Percentiles rank a stretch among this genome's conserved stretches.
phyloP scores from a whole-genome alignment of 2,113 vertebrate genomes.

The Phrynocephalus versicolor region DNA sequence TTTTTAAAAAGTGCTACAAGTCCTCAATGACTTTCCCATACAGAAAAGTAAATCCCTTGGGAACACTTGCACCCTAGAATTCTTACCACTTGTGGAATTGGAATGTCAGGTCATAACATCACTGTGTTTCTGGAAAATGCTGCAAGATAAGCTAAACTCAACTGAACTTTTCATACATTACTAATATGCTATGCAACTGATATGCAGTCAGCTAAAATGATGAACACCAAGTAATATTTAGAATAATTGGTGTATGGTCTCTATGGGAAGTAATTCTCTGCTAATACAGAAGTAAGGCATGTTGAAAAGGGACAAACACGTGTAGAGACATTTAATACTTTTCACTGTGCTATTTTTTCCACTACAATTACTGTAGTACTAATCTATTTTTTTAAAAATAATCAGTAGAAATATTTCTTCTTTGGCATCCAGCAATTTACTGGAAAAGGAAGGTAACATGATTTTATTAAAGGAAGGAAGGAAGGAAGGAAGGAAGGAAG shows the following conservation, averaged over 20 bases:
- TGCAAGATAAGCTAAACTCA: background rate
- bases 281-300: background rate
- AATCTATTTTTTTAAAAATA: constrained; percentile 45
- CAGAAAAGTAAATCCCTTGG: background rate
- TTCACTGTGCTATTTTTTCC: constrained; percentile 25
- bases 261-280: background rate
- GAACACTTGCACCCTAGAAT: too few relatives aligned
- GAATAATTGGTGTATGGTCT: background rate
- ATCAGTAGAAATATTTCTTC: constrained; percentile 40
- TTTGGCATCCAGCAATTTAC: constrained; percentile 17
- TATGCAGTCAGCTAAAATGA: background rate
- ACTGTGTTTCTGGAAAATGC: background rate
- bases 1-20: background rate
- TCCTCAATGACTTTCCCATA: background rate
- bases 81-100: background rate
- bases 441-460: constrained; percentile 51
- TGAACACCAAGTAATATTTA: background rate
- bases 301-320: background rate
- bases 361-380: constrained; percentile 27
- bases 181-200: background rate
- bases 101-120: background rate
- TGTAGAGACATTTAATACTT: background rate
- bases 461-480: constrained; percentile 44
- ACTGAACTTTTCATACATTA: background rate
- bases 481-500: too few relatives aligned